These are phyloP conservation scores for Amphimallon solstitiale DNA, from an alignment of 2,888 invertebrate genomes.

Conservation along the genomic window DNA sequence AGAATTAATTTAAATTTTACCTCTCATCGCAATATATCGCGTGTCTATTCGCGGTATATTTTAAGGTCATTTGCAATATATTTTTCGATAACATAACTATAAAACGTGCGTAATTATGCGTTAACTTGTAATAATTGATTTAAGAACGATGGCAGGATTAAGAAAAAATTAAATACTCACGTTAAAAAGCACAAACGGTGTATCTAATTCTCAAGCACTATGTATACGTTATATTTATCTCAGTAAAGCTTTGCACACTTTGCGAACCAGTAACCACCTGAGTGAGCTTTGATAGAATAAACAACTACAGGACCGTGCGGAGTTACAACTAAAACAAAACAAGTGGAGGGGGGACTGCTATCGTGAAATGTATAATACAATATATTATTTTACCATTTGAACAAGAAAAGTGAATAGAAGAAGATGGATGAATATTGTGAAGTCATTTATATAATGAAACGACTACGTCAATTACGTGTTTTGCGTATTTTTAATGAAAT, in stretches of 20 bases:
- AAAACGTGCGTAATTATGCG: too few relatives aligned
- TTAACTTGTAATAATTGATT: too few relatives aligned
- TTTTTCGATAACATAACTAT: too few relatives aligned
- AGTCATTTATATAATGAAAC: constrained; percentile 21
- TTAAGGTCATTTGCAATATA: neutral
- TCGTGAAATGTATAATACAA: constrained; percentile 8
- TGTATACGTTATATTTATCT: neutral
- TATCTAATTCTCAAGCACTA: constrained; percentile 7
- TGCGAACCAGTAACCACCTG: constrained; percentile 27
- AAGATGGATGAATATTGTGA: constrained; percentile 17
- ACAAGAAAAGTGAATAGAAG: neutral
- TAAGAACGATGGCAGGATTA: too few relatives aligned
- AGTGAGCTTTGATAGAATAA: constrained; percentile 35
- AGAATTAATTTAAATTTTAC: too few relatives aligned
- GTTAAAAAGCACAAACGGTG: neutral
- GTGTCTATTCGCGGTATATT: neutral
- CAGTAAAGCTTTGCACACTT: constrained; percentile 22
- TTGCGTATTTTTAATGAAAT: neutral
- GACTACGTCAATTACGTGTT: constrained; percentile 3
- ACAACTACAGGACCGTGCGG: constrained; percentile 7
- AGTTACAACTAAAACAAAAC: constrained; percentile 12
- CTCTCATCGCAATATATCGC: too few relatives aligned
- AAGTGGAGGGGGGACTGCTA: constrained; percentile 7
- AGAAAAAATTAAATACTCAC: constrained; percentile 9
- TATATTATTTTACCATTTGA: constrained; percentile 11